A percentile compares a stretch with the other conserved stretches of the same genome.
Evolutionary conservation across 2,797 vertebrate genomes (phyloP).

Genomic region (Rhabdomys pumilio): DNA sequence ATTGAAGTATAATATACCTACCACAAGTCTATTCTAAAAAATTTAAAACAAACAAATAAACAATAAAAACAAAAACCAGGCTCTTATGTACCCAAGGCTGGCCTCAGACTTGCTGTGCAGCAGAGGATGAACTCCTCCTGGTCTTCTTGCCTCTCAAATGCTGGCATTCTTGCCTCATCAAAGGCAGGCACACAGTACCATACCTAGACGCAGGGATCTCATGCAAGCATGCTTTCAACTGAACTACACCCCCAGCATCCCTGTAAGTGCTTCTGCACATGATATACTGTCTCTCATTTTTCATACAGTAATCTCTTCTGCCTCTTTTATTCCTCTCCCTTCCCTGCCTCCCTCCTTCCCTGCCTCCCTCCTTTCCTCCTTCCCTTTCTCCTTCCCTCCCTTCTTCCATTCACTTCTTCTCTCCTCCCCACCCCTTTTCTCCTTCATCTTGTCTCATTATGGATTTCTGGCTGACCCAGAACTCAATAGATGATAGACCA

Average conservation of each 20-base stretch:
- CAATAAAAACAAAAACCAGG: neutral
- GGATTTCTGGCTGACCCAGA: neutral
- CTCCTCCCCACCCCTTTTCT: too few relatives aligned
- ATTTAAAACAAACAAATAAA: neutral
- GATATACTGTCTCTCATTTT: neutral
- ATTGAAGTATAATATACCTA: slow-evolving; percentile 4
- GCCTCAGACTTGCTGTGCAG: neutral
- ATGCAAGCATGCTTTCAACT: neutral
- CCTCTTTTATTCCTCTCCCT: neutral
- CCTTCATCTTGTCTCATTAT: neutral
- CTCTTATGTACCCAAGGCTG: neutral
- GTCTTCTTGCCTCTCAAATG: neutral
- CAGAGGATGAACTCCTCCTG: neutral
- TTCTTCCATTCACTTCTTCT: neutral
- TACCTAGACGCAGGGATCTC: neutral
- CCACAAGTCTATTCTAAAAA: neutral
- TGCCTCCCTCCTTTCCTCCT: neutral
- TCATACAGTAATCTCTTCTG: neutral
- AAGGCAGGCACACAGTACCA: neutral
- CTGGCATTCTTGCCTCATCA: too few relatives aligned
- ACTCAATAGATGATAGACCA: neutral
- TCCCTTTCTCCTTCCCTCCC: neutral
- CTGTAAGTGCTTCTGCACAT: neutral
- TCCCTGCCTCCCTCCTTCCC: neutral
- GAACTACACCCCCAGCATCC: neutral